Conservation (phyloP, 2,113 vertebrate genomes). For the Gadus macrocephalus region DNA sequence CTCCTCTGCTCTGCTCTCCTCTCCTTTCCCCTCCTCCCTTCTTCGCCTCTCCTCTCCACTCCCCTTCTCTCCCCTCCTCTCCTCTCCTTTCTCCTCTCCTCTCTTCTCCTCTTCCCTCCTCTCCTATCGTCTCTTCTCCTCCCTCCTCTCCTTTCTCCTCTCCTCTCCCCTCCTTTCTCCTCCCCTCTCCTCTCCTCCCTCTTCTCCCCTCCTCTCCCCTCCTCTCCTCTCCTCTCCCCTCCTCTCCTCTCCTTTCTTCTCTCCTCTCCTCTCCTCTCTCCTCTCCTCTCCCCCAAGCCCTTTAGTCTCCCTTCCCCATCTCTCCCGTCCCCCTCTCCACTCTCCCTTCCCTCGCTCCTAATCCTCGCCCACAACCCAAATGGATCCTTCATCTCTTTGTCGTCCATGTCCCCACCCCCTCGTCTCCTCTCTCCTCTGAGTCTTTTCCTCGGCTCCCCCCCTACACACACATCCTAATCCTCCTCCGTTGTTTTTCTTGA, state of each 20-base stretch:
- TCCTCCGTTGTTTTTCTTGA: too few species aligned
- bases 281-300: not conserved
- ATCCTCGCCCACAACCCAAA: not conserved
- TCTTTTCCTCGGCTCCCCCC: too few species aligned
- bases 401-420: too few species aligned
- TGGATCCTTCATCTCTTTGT: too few species aligned
- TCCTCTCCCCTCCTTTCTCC: not conserved
- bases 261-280: conserved; percentile 1
- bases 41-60: not conserved
- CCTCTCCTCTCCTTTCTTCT: not conserved
- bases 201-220: too few species aligned
- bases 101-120: not conserved
- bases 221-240: not conserved
- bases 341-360: not conserved
- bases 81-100: too few species aligned
- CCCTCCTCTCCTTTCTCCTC: not conserved
- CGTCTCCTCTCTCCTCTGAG: too few species aligned
- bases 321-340: not conserved
- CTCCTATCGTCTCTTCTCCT: not conserved
- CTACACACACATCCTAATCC: too few species aligned
- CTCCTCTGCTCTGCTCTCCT: conserved; percentile 1
- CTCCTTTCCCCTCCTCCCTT: not conserved
- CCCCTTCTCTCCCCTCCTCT: too few species aligned
- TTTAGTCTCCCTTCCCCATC: not conserved
- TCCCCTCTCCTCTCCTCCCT: not conserved